phyloP scores from a whole-genome alignment of 35 echinoderm and acorn worm genomes.

The Ophioderma brevispina region DNA sequence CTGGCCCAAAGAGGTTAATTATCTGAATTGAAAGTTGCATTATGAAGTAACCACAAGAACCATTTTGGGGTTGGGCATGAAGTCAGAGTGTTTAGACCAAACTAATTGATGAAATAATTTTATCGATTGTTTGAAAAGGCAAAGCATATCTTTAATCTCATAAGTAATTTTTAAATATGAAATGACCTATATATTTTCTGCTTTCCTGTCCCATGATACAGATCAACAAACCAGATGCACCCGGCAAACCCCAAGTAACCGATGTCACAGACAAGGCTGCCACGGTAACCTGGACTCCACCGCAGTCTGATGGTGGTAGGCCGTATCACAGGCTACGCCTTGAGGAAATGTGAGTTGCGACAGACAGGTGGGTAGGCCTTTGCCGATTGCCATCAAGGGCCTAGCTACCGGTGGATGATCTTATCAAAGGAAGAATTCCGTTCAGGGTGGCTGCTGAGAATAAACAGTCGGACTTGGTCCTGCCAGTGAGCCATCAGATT shows the following conservation, averaged over 20 bases:
- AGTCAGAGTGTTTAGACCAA: too few relatives aligned
- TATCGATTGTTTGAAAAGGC: too few relatives aligned
- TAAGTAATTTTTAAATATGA: too few relatives aligned
- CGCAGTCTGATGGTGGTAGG: slow-evolving; percentile 53
- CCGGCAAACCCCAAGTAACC: slow-evolving; percentile 60
- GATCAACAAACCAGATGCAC: slow-evolving; percentile 39
- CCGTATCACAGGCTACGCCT: slow-evolving; percentile 39
- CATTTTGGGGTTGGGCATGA: too few relatives aligned
- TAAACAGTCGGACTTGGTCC: slow-evolving; percentile 45
- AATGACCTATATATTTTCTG: too few relatives aligned
- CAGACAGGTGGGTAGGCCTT: slow-evolving; percentile 53
- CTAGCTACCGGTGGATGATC: slow-evolving; percentile 62
- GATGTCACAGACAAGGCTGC: slow-evolving; percentile 39
- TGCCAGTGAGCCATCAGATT: slow-evolving; percentile 67
- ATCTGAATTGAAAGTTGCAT: too few relatives aligned
- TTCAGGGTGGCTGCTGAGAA: slow-evolving; percentile 85
- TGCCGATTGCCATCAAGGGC: slow-evolving; percentile 14
- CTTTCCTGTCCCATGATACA: too few relatives aligned
- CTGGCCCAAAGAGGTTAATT: too few relatives aligned
- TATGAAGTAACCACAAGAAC: too few relatives aligned
- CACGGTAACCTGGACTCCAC: slow-evolving; percentile 56
- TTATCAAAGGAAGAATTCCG: slow-evolving; percentile 52
- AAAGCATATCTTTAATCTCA: too few relatives aligned
- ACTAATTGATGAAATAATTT: too few relatives aligned
- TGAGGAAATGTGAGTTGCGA: slow-evolving; percentile 62